Evolutionary conservation across 2,888 invertebrate genomes (phyloP).

Genomic region (Meiosimyza decipiens): DNA sequence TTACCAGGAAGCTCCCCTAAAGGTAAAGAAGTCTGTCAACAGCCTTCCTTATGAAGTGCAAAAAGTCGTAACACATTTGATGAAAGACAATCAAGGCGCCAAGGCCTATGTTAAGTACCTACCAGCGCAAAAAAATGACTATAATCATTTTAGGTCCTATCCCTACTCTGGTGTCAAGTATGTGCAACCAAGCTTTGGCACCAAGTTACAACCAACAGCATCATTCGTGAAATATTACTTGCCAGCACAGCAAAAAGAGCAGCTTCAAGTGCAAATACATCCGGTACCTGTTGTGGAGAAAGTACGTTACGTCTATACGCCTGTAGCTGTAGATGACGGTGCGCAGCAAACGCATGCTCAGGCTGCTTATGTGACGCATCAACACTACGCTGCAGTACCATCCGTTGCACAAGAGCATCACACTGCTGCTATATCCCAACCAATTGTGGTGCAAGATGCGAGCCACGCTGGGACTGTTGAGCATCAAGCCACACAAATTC

Average conservation of each 20-base stretch:
- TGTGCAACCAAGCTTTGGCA: constrained; percentile 40
- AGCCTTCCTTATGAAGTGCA: constrained; percentile 59
- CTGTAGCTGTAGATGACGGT: constrained; percentile 37
- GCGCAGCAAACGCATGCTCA: not conserved
- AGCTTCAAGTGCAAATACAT: constrained; percentile 56
- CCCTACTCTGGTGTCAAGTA: constrained; percentile 19
- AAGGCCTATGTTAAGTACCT: constrained; percentile 58
- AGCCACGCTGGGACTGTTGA: not conserved
- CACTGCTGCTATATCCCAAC: constrained; percentile 1
- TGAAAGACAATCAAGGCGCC: constrained; percentile 54
- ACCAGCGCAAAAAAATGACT: constrained; percentile 53
- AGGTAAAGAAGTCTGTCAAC: constrained; percentile 55
- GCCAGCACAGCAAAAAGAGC: constrained; percentile 41
- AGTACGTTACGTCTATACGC: constrained; percentile 56
- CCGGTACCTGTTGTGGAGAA: constrained; percentile 58
- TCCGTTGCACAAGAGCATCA: constrained; percentile 7
- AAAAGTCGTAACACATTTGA: constrained; percentile 57
- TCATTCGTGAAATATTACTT: constrained; percentile 38
- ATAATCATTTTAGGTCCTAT: constrained; percentile 47
- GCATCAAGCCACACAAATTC: constrained; percentile 24
- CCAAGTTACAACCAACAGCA: constrained; percentile 27
- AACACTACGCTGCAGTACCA: not conserved
- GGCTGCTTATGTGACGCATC: not conserved
- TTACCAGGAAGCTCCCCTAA: constrained; percentile 53
- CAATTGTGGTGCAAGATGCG: constrained; percentile 21